Evolutionary conservation across 2,888 invertebrate species (phyloP), one percentile per base, ranked within the genome.

Genomic region (Macrophya annulata): DNA sequence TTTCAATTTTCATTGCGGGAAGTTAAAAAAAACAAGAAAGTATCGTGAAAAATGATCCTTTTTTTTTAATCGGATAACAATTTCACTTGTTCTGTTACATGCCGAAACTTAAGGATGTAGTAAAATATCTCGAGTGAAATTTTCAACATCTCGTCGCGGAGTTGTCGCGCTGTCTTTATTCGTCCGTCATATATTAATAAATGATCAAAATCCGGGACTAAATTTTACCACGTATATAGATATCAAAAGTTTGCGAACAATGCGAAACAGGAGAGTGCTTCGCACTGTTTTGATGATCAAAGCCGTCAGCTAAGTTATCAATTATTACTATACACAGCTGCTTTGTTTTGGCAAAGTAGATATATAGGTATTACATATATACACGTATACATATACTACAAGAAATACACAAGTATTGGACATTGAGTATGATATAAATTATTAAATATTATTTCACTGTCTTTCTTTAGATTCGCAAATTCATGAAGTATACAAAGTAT

Each of bases 401-500:
- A 51, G 17, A n/a, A 17, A n/a, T n/a, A n/a, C n/a, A n/a, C n/a
- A n/a, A 55, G 55, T 55, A 55, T 55, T 55, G 17, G 55, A 55
- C 55, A 55, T 55, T n/a, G 55, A 8, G 55, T 8, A 6, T 55
- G n/a, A n/a, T 55, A n/a, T 55, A n/a, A 55, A 55, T 55, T 55
- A 55, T 55, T n/a, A 17, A 55, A 55, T 55, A n/a, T 55, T n/a
- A n/a, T n/a, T n/a, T 55, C 55, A 55, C 55, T n/a, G 55, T 55
- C n/a, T 55, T 5, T n/a, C 4, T 55, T 55, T n/a, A n/a, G 55
- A 55, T 55, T 55, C 8, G 8, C 6, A 6, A 55, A 55, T 55
- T 55, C n/a, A n/a, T n/a, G n/a, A n/a, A n/a, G n/a, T 8, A 8
- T 1, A n/a, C 8, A 55, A 55, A n/a, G n/a, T n/a, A n/a, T n/a